Conservation (phyloP, 2,888 invertebrate genomes). For the Seira sanloemensis region DNA sequence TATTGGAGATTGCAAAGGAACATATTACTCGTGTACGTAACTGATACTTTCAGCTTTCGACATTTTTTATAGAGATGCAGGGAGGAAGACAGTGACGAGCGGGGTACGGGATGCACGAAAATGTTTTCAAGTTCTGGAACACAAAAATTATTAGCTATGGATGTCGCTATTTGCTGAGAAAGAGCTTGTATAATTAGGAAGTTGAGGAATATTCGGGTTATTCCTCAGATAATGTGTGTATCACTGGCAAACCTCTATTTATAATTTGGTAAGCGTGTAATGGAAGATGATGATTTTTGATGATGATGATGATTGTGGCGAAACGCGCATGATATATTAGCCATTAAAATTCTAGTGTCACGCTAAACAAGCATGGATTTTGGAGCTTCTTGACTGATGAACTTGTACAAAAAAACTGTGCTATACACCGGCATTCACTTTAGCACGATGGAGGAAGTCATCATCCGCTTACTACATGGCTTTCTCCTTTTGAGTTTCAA, state of each 20-base stretch:
- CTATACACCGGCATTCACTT: background rate
- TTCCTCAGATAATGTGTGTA: too few relatives aligned
- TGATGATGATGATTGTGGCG: slow-evolving; percentile 13
- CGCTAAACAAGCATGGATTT: slow-evolving; percentile 53
- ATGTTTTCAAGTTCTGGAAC: slow-evolving; percentile 38
- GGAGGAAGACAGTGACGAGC: background rate
- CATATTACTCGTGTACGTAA: background rate
- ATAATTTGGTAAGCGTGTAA: too few relatives aligned
- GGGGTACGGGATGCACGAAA: background rate
- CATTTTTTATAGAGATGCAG: background rate
- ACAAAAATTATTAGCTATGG: slow-evolving; percentile 56
- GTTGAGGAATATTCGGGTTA: too few relatives aligned
- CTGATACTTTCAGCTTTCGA: slow-evolving; percentile 3
- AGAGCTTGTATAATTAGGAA: too few relatives aligned
- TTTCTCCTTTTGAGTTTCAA: too few relatives aligned
- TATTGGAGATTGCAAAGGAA: background rate
- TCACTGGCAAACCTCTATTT: too few relatives aligned
- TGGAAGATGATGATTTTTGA: too few relatives aligned
- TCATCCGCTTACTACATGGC: too few relatives aligned
- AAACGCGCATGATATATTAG: slow-evolving; percentile 51
- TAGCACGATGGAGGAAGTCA: too few relatives aligned
- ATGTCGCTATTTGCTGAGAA: slow-evolving; percentile 37
- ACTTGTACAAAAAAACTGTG: background rate
- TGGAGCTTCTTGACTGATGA: background rate
- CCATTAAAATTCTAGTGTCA: slow-evolving; percentile 67